Evolutionary conservation across 2,888 invertebrate species (phyloP), one percentile per base, ranked within the genome.

Genomic region (Acrobasis suavella): DNA sequence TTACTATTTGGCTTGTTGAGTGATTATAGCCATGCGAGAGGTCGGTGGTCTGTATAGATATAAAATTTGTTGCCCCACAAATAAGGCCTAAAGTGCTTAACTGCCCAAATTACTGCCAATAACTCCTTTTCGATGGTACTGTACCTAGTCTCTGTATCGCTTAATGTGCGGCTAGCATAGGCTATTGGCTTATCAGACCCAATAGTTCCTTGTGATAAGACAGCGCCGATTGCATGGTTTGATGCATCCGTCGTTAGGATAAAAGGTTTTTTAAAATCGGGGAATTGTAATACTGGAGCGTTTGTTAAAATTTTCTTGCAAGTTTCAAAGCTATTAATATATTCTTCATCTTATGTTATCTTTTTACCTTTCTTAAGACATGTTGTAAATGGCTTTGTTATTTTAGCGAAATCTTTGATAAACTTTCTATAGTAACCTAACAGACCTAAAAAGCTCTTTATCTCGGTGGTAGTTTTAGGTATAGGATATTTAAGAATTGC

Each of bases 31-130:
- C 80, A 85, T 6, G 68, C 70, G 3, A 85, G 62, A 2, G 81
- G 80, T 58, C 75, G 69, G 63, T 86, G 85, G 61, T 87, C 86
- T 1, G 82, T 85, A 3, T 78, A 72, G 0, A 86, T 81, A 0
- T 64, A 74, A 39, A 87, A 85, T 62, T 73, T 69, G 42, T 69
- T 70, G 1, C 81, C 81, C 38, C 80, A 82, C 9, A 85, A 32
- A 39, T 81, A 82, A 9, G 80, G 81, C 54, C 81, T 64, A 14
- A 84, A 78, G 49, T 74, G 75, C 65, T 83, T 80, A 5, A 75
- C 65, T 0, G 80, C 75, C 78, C 77, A 83, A 1, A 82, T 72
- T 12, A 83, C 77, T 0, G 75, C 75, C 50, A 78, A 64, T 6
- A 83, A 63, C 70, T 85, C 81, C 58, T 81, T 82, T 65, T 84